Percentiles rank a stretch among this genome's conserved stretches.
Conservation (phyloP, 2,113 vertebrate genomes). For the Nyctibius bracteatus region DNA sequence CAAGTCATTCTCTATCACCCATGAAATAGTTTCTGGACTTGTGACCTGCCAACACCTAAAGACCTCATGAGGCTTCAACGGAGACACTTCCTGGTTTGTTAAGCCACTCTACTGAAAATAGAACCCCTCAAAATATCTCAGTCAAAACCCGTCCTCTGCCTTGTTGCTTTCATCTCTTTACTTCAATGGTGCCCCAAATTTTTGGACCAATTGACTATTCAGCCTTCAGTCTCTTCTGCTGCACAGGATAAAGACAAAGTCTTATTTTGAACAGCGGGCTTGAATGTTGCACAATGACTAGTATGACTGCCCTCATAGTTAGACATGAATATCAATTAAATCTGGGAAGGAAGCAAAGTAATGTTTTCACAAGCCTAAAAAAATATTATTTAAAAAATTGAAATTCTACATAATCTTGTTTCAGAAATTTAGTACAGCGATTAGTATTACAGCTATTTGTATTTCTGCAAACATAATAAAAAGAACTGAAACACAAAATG, state of each 20-base stretch:
- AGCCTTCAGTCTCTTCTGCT: not conserved
- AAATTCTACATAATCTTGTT: not conserved
- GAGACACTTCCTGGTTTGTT: not conserved
- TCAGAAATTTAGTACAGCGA: not conserved
- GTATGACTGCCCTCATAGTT: not conserved
- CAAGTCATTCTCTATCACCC: not conserved
- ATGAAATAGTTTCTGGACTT: not conserved
- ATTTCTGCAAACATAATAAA: not conserved
- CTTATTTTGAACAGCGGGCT: fast-evolving
- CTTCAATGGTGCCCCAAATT: not conserved
- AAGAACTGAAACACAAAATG: not conserved
- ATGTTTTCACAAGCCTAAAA: not conserved
- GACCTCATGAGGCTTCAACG: not conserved
- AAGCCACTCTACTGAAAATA: not conserved
- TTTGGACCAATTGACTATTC: not conserved
- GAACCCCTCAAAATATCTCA: not conserved
- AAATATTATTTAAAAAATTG: not conserved
- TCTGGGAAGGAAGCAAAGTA: not conserved
- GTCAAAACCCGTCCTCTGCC: not conserved
- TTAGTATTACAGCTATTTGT: not conserved
- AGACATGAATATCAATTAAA: not conserved
- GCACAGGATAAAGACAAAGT: not conserved
- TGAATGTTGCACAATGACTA: not conserved
- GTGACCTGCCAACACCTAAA: not conserved
- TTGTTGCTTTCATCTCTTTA: not conserved